phyloP scores from a whole-genome alignment of 2,888 invertebrate species.

The Drosophila macrospina region DNA sequence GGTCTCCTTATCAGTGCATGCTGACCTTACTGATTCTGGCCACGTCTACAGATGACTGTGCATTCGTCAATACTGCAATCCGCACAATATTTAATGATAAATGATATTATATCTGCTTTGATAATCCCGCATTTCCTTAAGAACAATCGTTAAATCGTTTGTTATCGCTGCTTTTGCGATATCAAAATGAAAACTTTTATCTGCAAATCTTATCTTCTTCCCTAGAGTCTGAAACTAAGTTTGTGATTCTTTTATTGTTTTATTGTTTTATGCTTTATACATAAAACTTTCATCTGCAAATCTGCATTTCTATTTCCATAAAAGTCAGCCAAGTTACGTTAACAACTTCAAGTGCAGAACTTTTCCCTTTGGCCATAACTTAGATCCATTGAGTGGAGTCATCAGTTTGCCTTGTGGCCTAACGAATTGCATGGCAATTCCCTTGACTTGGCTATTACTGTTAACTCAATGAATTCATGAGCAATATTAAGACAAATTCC shows the following conservation, averaged over 20 bases:
- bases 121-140: not conserved
- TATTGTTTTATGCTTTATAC: no score
- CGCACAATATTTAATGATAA: not conserved
- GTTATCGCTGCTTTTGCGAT: no score
- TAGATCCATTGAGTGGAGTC: constrained; percentile 15
- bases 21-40: constrained; percentile 50
- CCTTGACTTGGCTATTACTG: constrained; percentile 28
- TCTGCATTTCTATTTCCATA: no score
- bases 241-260: no score
- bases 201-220: no score
- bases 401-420: constrained; percentile 20
- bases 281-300: no score
- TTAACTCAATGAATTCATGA: constrained; percentile 29
- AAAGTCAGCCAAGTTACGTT: no score
- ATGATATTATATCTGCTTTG: not conserved
- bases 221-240: no score
- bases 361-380: not conserved
- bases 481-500: constrained; percentile 18
- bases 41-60: not conserved
- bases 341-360: not conserved
- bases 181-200: no score
- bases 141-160: no score
- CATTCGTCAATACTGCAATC: not conserved
- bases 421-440: constrained; percentile 47
- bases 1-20: constrained; percentile 35